Evolutionary conservation across 2,113 vertebrate species (phyloP), one percentile per base, ranked within the genome.

Genomic region (Neodon shergylaensis): DNA sequence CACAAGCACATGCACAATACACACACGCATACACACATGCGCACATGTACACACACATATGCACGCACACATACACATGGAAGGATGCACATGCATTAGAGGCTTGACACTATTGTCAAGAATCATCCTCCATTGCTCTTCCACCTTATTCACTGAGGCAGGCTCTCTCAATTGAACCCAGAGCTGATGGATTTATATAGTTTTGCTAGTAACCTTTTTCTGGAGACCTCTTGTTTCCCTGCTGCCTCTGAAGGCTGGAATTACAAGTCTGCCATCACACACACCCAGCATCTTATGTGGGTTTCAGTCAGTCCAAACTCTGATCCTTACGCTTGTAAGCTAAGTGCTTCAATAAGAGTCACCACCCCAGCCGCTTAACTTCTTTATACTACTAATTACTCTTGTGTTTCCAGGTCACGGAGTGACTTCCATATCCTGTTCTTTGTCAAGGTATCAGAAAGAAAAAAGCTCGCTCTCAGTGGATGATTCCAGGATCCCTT

Each of bases 391-490:
- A 63, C 52, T 63, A 93, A 94, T 44, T 54, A 81, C 61, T 26
- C 33, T 39, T 21, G 17, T 58, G 17, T 94, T 93, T 93, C 42
- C 22, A 79, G 58, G 82, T 39, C 61, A 84, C 5, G 36, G 8
- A 52, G 73, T 73, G 76, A 86, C 82, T 86, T 89, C 90, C 21
- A 47, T 63, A 66, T 68, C 21, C 9, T 65, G 47, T 39, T 66
- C 42, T 88, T 92, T 68, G 58, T 52, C 61, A 92, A 90, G 76
- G 65, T 85, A 78, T 87, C 52, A 63, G 82, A 92, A 95, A 91
- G 36, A 49, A 97, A 61, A 73, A 92, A 39, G 54, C 47, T 13
- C 24, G 39, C 8, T 19, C 26, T 74, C 7, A 16, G 19, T 22
- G 1, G 36, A 73, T 74, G 54, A 13, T 65, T 52, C 58, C 9